Conservation (phyloP, 2,888 invertebrate genomes). For the Lasius fuliginosus region DNA sequence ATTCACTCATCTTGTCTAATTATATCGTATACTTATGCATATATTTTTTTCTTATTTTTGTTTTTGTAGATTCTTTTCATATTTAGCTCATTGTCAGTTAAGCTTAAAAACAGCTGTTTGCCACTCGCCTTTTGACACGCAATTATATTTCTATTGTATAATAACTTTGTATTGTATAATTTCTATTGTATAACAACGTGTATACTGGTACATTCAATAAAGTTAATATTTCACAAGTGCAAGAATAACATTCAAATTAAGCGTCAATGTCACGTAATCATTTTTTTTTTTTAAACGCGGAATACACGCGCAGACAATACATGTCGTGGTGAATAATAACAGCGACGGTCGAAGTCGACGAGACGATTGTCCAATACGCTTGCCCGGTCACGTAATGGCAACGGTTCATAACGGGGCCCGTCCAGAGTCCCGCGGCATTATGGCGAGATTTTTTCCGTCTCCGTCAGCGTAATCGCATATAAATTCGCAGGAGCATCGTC, state of each 20-base stretch:
- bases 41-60: not conserved
- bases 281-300: not conserved
- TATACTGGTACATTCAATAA: not conserved
- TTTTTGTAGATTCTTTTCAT: not conserved
- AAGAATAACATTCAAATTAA: not conserved
- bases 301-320: not conserved
- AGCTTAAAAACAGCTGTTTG: not conserved
- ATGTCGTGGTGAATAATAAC: slow-evolving; percentile 10
- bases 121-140: not conserved
- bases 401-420: slow-evolving; percentile 72
- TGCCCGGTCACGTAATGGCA: slow-evolving; percentile 76
- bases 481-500: slow-evolving; percentile 46
- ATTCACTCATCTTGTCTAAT: not conserved
- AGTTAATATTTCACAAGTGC: not conserved
- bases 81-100: not conserved
- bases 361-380: slow-evolving; percentile 49
- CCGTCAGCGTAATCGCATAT: slow-evolving; percentile 24
- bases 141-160: not conserved
- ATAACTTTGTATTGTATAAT: not conserved
- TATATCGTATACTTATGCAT: not conserved
- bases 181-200: not conserved
- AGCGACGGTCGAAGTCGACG: slow-evolving; percentile 4
- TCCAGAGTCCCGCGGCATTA: slow-evolving; percentile 24
- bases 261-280: not conserved
- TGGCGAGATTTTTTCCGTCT: not conserved